Evolutionary conservation across 2,888 invertebrate genomes (phyloP), one percentile per base, ranked within the genome.

Genomic region (Drosophila fungiperda): DNA sequence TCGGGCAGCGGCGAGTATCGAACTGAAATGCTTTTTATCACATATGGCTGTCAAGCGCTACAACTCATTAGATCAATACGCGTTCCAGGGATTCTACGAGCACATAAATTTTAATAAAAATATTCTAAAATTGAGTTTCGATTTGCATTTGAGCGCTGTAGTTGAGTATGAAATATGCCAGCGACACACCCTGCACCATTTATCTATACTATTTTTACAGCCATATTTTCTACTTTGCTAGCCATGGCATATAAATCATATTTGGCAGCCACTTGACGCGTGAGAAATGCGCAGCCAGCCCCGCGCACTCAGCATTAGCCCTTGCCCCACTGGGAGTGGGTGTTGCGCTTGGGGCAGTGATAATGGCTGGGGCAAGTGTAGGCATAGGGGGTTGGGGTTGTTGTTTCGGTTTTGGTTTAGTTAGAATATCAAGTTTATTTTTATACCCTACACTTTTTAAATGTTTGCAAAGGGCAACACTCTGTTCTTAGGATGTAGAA

Each of bases 221-320:
- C 69, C 83, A 81, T 76, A 88, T 81, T 79, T 74, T 67, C 60
- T 73, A 66, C 76, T 74, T 62, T 74, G 72, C 74, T 68, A 69
- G 64, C 80, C 74, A 81, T 67, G 68, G 64, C 68, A 74, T 75
- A 87, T 87, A 87, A 87, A 87, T 87, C 87, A 87, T 83, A 73
- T 89, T 83, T 88, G 87, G 87, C 87, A 87, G 79, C 72, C 85
- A 89, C 81, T 87, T 87, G 85, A 79, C 79, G 77, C 81, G 77
- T 83, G 83, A 76, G 83, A 83, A 83, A 79, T 77, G 81, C 77
- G 54, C 83, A 83, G 66, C 69, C 75, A 81, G 65, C 54, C 55
- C 69, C 66, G 60, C 54, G 55, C 60, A 69, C 69, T 73, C 67
- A 50, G 68, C 74, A 81, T 71, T 73, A 73, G 65, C 58, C 74